Evolutionary conservation across 1,140 invertebrate species (phyloP).

Genomic region (Diprion similis): DNA sequence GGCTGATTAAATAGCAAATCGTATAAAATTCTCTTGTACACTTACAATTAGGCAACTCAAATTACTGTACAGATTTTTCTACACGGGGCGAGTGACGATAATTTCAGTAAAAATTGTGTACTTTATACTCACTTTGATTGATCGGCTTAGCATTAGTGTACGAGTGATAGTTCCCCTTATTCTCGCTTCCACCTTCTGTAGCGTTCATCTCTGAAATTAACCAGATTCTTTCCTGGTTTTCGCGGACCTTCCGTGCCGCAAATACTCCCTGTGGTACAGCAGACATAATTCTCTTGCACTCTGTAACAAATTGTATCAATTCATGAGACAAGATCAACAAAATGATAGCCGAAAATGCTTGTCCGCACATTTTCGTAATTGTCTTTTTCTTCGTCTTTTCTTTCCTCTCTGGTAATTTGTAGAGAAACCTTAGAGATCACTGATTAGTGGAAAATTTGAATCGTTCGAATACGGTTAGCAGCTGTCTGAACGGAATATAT

Average conservation of each 20-base stretch:
- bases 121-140: constrained; percentile 34
- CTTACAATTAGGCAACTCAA: constrained; percentile 20
- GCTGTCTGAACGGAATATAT: no score
- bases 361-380: no score
- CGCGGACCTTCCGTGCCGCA: constrained; percentile 63
- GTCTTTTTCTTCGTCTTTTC: no score
- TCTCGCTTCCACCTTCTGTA: constrained; percentile 39
- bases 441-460: no score
- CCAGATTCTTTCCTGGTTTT: constrained; percentile 54
- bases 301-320: constrained; percentile 27
- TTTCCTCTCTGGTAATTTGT: no score
- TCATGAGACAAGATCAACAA: no score
- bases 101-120: background rate
- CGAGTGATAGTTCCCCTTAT: constrained; percentile 24
- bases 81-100: background rate
- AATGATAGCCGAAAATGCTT: no score
- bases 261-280: constrained; percentile 66
- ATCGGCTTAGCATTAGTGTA: constrained; percentile 29
- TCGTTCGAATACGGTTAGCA: no score
- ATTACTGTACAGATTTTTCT: constrained; percentile 3
- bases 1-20: background rate
- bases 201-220: constrained; percentile 46
- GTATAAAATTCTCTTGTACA: constrained; percentile 14
- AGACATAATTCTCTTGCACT: constrained; percentile 58
- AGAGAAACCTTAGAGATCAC: no score